Conservation (phyloP, 37 sponge, comb jelly and placozoan species). For the Halisarca cf. caerulea region DNA sequence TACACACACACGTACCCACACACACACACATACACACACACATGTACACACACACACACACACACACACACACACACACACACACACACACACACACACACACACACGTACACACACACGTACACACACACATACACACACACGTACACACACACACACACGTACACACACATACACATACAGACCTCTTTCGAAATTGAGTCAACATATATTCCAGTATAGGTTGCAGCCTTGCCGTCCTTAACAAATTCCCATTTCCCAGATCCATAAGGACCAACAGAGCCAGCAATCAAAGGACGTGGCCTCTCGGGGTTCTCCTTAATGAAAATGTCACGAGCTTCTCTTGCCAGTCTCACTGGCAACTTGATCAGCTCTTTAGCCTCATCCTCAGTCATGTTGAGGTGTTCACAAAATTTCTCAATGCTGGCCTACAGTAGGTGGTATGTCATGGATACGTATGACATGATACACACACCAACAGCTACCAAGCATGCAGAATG, state of each 20-base stretch:
- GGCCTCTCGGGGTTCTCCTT: constrained; percentile 3
- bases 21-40: too few species aligned
- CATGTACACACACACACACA: too few species aligned
- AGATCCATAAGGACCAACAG: constrained; percentile 85
- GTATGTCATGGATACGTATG: not conserved
- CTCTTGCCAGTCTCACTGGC: constrained; percentile 70
- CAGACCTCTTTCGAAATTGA: constrained; percentile 3
- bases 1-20: too few species aligned
- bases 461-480: not conserved
- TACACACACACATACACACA: too few species aligned
- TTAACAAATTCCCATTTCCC: too few species aligned
- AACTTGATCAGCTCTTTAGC: constrained; percentile 57
- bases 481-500: too few species aligned
- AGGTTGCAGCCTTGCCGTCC: not conserved
- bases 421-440: constrained; percentile 60
- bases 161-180: constrained; percentile 30
- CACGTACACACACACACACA: constrained; percentile 31
- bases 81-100: too few species aligned
- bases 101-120: too few species aligned
- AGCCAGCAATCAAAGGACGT: constrained; percentile 80
- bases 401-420: constrained; percentile 54
- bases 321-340: constrained; percentile 53
- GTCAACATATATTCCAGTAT: not conserved
- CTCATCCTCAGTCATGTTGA: constrained; percentile 10
- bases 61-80: too few species aligned